Conservation (phyloP, 2,888 invertebrate genomes). For the Aquatica leii region DNA sequence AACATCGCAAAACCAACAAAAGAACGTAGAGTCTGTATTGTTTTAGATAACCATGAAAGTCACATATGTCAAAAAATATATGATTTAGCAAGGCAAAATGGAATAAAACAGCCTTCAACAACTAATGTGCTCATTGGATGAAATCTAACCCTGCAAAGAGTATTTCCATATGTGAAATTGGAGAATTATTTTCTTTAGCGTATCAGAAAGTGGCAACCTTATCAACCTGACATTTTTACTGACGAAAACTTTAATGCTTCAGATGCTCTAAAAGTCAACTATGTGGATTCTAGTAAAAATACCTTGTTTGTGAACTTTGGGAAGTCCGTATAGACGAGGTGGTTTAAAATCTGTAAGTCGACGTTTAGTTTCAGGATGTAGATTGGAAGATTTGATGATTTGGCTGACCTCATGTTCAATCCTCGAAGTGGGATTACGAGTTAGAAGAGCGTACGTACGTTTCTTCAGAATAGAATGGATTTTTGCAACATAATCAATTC, state of each 20-base stretch:
- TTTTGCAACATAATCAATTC: too few species aligned
- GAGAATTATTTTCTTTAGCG: neutral
- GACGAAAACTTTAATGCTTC: neutral
- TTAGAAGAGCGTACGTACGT: too few species aligned
- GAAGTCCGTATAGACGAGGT: too few species aligned
- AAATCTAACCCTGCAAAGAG: too few species aligned
- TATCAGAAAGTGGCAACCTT: neutral
- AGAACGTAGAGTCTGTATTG: neutral
- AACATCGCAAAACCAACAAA: neutral
- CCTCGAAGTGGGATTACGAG: too few species aligned
- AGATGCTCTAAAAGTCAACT: neutral
- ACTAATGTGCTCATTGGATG: neutral
- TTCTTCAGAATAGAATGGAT: too few species aligned
- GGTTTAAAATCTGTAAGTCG: too few species aligned
- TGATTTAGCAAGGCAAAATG: neutral
- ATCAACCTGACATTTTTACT: neutral
- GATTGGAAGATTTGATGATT: too few species aligned
- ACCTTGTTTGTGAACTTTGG: too few species aligned
- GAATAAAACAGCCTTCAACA: neutral
- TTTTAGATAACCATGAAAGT: neutral
- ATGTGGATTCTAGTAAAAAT: neutral
- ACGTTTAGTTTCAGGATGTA: too few species aligned
- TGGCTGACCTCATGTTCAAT: too few species aligned
- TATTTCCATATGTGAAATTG: too few species aligned
- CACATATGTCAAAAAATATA: neutral